Evolutionary conservation across 2,797 vertebrate genomes (phyloP), one percentile per base, ranked within the genome.

Genomic region (Cephalopachus bancanus): DNA sequence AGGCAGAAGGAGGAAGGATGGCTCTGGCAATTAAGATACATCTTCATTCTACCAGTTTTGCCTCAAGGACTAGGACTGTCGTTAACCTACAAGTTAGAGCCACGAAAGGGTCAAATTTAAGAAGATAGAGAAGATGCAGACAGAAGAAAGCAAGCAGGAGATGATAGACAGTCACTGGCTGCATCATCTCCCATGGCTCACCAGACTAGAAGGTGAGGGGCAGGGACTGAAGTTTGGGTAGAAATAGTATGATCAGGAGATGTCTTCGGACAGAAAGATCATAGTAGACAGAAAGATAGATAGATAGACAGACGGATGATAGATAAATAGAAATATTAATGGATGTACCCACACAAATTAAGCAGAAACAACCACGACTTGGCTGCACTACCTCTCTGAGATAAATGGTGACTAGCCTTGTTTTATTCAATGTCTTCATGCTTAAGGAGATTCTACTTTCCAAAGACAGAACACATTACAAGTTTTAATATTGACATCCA

Each of bases 351-450:
- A 44, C 44, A 44, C 44, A 44, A 44, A 44, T 44, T 69, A 71
- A 89, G 55, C 17, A 44, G n/a, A 91, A 95, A 76, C 65, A 51
- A n/a, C 17, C 59, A 5, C 26, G 37, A 65, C 26, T 94, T 92
- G n/a, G n/a, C 12, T 59, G 5, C 20, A 19, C 6, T 53, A 4
- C 28, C 28, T 44, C 65, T 94, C 5, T 26, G 12, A 37, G 20
- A 14, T 85, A 83, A 93, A 62, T 62, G 19, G 55, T 79, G 59
- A 55, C 16, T 9, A 76, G 37, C 84, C 9, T 81, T 93, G 24
- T 95, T 97, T 97, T 83, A 85, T 79, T 92, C 64, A 93, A 28
- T 72, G 49, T 49, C 24, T 94, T 89, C 33, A 33, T 74, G 44
- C 59, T 76, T 59, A 80, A 78, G 22, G 60, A 60, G 72, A 94